These are phyloP conservation scores for Nestor notabilis DNA, from an alignment of 2,113 vertebrate species.

Conservation along the genomic window DNA sequence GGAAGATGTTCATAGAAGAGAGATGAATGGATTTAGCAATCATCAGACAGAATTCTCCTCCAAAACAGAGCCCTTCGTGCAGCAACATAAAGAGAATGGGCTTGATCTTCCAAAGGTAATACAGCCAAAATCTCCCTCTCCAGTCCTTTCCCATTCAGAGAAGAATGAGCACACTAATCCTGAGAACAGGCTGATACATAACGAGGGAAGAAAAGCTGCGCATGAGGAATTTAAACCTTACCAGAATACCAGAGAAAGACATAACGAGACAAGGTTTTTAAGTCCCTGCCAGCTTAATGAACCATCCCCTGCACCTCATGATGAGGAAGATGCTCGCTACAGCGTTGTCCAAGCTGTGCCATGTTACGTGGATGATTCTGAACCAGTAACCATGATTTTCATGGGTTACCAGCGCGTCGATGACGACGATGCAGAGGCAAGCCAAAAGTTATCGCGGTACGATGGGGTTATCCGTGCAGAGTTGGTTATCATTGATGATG, in stretches of 20 bases:
- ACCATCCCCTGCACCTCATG: not conserved
- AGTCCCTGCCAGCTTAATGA: conserved; percentile 17
- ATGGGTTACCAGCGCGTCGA: conserved; percentile 92
- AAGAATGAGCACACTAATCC: not conserved
- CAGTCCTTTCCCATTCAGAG: not conserved
- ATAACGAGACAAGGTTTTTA: not conserved
- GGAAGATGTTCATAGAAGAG: conserved; percentile 37
- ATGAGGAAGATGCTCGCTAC: conserved; percentile 71
- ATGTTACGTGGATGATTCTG: conserved; percentile 66
- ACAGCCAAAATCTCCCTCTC: conserved; percentile 31
- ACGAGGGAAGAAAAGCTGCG: not conserved
- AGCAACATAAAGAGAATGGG: conserved; percentile 20
- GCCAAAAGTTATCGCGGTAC: conserved; percentile 67
- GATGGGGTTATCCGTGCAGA: conserved; percentile 88
- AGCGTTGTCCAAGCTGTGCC: conserved; percentile 75
- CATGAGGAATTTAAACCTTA: conserved; percentile 18
- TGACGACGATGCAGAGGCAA: conserved; percentile 62
- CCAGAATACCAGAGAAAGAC: conserved; percentile 38
- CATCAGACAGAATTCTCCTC: not conserved
- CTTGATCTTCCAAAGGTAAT: conserved; percentile 4
- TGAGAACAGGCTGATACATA: not conserved
- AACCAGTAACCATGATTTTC: conserved; percentile 93
- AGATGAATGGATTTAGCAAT: conserved; percentile 51
- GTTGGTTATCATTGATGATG: conserved; percentile 85
- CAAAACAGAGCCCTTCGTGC: conserved; percentile 11